phyloP scores from a whole-genome alignment of 53 echinoderm and acorn worm genomes.

The Mesocentrotus franciscanus region DNA sequence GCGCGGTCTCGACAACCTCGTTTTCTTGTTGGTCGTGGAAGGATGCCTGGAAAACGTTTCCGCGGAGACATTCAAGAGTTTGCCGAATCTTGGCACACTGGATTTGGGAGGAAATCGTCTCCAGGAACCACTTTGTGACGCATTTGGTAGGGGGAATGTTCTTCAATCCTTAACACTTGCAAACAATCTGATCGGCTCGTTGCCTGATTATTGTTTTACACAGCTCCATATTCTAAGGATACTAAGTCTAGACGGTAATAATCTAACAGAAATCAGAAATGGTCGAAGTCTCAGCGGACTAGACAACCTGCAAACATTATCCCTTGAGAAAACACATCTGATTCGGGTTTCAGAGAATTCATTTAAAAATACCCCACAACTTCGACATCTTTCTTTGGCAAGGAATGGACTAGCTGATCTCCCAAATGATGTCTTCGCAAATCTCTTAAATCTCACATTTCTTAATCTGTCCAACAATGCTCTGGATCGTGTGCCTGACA shows the following conservation, averaged over 20 bases:
- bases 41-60: not conserved
- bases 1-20: not conserved
- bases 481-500: not conserved
- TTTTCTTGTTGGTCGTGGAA: not conserved
- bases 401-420: not conserved
- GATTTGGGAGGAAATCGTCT: not conserved
- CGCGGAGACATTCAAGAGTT: not conserved
- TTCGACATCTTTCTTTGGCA: not conserved
- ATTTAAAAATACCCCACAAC: not conserved
- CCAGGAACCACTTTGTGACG: not conserved
- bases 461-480: slow-evolving; percentile 10
- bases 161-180: not conserved
- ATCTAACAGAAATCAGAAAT: slow-evolving; percentile 18
- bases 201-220: slow-evolving; percentile 7
- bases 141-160: not conserved
- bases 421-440: not conserved
- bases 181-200: not conserved
- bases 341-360: not conserved
- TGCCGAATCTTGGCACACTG: not conserved
- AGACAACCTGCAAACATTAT: not conserved
- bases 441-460: not conserved
- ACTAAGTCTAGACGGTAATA: not conserved
- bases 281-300: not conserved
- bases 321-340: not conserved
- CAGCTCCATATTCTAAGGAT: not conserved